These are phyloP conservation scores for Mandrillus leucophaeus DNA, from an alignment of 2,113 vertebrate species.

Conservation along the genomic window DNA sequence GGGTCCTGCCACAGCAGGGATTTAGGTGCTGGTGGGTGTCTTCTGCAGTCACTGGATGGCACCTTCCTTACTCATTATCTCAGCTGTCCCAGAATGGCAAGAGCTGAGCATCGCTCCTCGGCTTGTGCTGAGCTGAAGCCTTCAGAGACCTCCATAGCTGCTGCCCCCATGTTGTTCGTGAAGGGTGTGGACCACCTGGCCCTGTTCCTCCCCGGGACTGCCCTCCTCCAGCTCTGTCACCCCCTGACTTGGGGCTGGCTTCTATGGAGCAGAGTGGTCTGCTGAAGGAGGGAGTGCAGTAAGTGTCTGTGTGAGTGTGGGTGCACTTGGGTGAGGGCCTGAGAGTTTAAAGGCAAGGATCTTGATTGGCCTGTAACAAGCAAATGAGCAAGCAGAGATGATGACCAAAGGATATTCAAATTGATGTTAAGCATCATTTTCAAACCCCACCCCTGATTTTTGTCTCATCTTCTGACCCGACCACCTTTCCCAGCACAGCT, in stretches of 20 bases:
- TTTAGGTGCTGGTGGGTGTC: neutral
- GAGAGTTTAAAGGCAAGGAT: neutral
- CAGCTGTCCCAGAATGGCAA: neutral
- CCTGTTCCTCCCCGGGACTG: neutral
- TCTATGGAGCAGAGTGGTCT: neutral
- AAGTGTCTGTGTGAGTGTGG: neutral
- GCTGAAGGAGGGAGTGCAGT: neutral
- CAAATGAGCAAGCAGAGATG: neutral
- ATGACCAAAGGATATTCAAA: neutral
- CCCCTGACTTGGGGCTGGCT: neutral
- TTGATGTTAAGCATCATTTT: neutral
- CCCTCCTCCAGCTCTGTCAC: neutral
- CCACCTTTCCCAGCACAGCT: neutral
- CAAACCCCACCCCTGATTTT: neutral
- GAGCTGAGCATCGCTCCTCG: fast-evolving
- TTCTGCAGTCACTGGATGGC: neutral
- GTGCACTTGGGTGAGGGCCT: no score
- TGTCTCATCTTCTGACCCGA: neutral
- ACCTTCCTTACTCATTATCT: neutral
- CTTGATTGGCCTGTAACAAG: neutral
- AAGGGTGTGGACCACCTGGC: neutral
- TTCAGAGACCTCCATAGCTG: neutral
- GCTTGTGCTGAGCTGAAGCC: neutral
- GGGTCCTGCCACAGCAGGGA: neutral
- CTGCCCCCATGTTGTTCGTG: neutral